Conservation (phyloP, 2,113 vertebrate species). For the Isurus oxyrinchus region DNA sequence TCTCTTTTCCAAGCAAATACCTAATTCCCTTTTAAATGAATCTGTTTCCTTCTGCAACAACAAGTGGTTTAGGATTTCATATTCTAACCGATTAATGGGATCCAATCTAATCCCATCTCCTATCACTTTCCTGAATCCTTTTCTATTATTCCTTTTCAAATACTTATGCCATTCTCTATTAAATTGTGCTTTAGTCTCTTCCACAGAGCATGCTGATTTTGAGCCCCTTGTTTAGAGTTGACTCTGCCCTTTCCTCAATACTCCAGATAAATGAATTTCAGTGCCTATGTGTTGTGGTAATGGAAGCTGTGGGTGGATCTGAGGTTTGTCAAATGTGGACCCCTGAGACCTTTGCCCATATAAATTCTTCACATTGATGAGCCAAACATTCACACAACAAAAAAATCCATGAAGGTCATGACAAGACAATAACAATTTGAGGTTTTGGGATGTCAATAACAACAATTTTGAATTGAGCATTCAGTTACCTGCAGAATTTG, state of each 20-base stretch:
- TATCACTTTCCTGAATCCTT: not conserved
- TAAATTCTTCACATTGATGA: not conserved
- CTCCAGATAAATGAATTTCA: not conserved
- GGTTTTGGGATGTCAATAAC: not conserved
- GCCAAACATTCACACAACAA: not conserved
- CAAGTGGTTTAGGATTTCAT: not conserved
- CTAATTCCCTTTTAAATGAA: not conserved
- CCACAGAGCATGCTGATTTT: not conserved
- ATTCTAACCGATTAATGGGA: not conserved
- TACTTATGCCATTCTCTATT: not conserved
- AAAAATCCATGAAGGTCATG: accelerated
- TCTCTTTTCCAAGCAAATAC: not conserved
- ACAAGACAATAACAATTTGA: not conserved
- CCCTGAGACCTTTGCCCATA: not conserved
- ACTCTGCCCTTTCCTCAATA: not conserved
- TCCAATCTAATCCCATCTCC: not conserved
- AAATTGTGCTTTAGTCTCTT: not conserved
- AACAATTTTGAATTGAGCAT: not conserved
- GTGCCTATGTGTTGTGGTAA: not conserved
- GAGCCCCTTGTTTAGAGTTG: not conserved
- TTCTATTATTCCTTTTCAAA: not conserved
- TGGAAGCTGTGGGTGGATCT: not conserved
- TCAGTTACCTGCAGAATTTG: constrained; percentile 81
- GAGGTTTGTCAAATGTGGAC: not conserved
- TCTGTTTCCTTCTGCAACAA: not conserved